Evolutionary conservation across 2,888 invertebrate species (phyloP), one percentile per base, ranked within the genome.

Genomic region (Lydus trimaculatus): DNA sequence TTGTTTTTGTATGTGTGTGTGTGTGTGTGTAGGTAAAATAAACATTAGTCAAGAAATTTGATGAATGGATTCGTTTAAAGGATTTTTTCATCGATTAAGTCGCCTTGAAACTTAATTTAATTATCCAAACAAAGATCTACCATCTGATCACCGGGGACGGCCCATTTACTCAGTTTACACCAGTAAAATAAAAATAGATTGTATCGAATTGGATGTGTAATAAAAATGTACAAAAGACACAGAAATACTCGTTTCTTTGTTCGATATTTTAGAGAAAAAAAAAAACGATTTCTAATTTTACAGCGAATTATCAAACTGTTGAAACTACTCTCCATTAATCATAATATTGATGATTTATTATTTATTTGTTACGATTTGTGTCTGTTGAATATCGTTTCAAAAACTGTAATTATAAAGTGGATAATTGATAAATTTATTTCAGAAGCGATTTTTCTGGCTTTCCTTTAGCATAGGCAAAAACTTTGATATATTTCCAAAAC

Each of bases 41-140:
- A 48, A 48, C 48, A 43, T n/a, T 43, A 48, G 48, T 48, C 48
- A 20, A 20, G 20, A 48, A 13, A 48, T 48, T 48, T 60, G 60
- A 60, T 60, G 60, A 60, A 33, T 60, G 31, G 60, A 60, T 60
- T 60, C 23, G 60, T 59, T 31, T 59, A 31, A 28, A 59, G 11
- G 48, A 20, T 48, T 48, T 60, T 60, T 60, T 60, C 28, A 8
- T 33, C 60, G 36, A 60, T 60, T 60, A 36, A 60, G 60, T 31
- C 31, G 60, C 60, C 60, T 60, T 60, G 60, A 31, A 60, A 25
- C 17, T 31, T 28, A 61, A 61, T 39, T 61, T 61, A 61, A 61
- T 61, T 61, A 33, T 61, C 61, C 20, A 61, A 61, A 61, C 61
- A 61, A 56, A 56, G 15, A 3, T 6, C 15, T 4, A 23, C 23